Evolutionary conservation across 2,797 vertebrate genomes (phyloP), one percentile per base, ranked within the genome.

Genomic region (Octomys mimax): DNA sequence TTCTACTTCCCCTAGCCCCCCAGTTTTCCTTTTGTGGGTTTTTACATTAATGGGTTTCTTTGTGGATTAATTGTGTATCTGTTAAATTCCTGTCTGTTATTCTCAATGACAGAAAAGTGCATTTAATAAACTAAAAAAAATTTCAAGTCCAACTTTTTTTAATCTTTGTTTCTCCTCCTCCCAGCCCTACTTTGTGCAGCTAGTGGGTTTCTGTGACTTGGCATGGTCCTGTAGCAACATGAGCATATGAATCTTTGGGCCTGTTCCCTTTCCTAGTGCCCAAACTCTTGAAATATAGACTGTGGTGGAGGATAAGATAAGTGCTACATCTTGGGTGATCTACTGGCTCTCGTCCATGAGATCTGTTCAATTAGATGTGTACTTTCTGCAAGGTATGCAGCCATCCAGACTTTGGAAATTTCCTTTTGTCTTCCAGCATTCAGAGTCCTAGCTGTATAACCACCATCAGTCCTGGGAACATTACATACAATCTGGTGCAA

Each of bases 401-500:
- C 21, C 66, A 68, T 95, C 36, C 59, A 49, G 77, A 24, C 85
- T 33, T 73, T 68, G 61, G 52, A 39, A 9, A 22, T 59, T 78
- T 88, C 16, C 6, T 42, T 87, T 85, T 66, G 77, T 5, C 49
- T 89, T 87, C 16, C 31, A 57, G 64, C 9, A 57, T 91, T 90
- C 24, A 31, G 79, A 91, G 66, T 12, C 10, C 54, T 54, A 12
- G 49, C 18, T 93, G 79, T 90, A 81, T n/a, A 77, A 68, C 70
- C 66, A 36, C 36, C 26, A 9, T 80, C 66, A 49, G 87, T 90
- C 86, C 54, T 83, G 92, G 93, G 92, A 92, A 82, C 4, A 13
- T 85, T 97, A 96, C 87, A 89, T 66, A 81, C 82, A 80, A 94
- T 96, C 90, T 92, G 93, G 0, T 96, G 93, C 95, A 96, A 0